A percentile compares a stretch with the other conserved stretches of the same genome.
Conservation (phyloP, 53 echinoderm and acorn worm genomes). For the Luidia sarsii region DNA sequence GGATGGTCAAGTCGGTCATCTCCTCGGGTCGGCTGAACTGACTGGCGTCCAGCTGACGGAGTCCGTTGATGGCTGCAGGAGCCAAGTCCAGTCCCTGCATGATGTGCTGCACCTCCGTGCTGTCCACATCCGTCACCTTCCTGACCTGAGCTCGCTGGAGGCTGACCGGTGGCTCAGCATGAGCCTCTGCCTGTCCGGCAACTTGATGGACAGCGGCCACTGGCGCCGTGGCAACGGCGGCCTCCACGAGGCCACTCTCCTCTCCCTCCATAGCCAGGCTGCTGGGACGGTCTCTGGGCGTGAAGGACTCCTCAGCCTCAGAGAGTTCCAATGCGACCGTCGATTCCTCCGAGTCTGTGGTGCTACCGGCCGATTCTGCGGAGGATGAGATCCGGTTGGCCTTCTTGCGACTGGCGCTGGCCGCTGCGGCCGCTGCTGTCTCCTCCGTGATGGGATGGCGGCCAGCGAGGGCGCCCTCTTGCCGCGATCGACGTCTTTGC, state of each 20-base stretch:
- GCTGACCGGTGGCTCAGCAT: constrained; percentile 22
- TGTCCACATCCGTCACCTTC: constrained; percentile 47
- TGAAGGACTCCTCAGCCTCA: constrained; percentile 28
- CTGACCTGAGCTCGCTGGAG: constrained; percentile 35
- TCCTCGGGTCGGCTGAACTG: neutral
- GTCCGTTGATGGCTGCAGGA: neutral
- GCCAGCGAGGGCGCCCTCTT: neutral
- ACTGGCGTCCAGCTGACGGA: neutral
- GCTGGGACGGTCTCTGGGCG: constrained; percentile 38
- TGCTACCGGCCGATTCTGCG: constrained; percentile 64
- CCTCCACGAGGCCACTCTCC: neutral
- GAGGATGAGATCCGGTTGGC: constrained; percentile 55
- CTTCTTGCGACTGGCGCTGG: constrained; percentile 19
- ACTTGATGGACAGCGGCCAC: constrained; percentile 28
- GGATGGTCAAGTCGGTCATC: constrained; percentile 15
- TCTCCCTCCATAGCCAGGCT: constrained; percentile 17
- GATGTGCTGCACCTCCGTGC: constrained; percentile 18
- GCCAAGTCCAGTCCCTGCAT: constrained; percentile 15
- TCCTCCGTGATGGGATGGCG: neutral
- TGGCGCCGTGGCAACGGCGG: neutral
- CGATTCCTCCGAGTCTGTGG: constrained; percentile 65
- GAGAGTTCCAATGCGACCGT: constrained; percentile 23
- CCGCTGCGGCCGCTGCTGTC: neutral
- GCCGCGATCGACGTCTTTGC: neutral
- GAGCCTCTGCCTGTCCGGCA: constrained; percentile 21